phyloP scores from a whole-genome alignment of 1,140 invertebrate genomes.

The Steinernema feltiae region DNA sequence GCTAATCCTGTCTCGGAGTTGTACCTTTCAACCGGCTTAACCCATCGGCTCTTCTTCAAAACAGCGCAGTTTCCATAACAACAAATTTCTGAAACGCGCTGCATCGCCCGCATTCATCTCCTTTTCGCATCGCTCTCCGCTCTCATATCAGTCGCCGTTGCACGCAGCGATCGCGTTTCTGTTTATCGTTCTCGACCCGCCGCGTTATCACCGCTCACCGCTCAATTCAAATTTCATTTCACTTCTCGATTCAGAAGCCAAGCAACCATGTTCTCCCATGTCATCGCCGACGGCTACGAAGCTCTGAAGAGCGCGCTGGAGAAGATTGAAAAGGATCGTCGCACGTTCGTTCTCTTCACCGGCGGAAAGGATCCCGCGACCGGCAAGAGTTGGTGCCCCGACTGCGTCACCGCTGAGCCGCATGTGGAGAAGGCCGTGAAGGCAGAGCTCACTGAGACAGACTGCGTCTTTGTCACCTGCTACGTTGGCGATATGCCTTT shows the following conservation, averaged over 20 bases:
- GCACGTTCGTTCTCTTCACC: conserved; percentile 59
- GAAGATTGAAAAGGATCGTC: not conserved
- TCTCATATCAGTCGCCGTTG: no score
- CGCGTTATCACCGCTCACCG: not conserved
- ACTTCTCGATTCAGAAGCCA: not conserved
- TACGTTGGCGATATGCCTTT: conserved; percentile 52
- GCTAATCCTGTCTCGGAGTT: no score
- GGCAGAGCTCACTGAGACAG: conserved; percentile 36
- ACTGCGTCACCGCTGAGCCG: conserved; percentile 61
- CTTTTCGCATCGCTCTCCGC: no score
- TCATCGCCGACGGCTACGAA: conserved; percentile 32
- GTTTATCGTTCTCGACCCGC: not conserved
- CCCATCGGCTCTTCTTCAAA: no score
- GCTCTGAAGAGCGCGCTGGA: conserved; percentile 23
- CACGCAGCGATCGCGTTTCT: no score
- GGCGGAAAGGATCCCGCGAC: conserved; percentile 48
- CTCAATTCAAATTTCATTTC: not conserved
- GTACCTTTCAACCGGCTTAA: no score
- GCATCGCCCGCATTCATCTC: no score
- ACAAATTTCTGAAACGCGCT: no score
- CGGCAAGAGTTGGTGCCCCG: conserved; percentile 61
- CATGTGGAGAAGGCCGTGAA: conserved; percentile 57
- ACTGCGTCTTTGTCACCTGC: conserved; percentile 56
- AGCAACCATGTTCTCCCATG: not conserved
- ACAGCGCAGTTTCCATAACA: no score